A percentile compares a stretch with the other conserved stretches of the same genome.
phyloP scores from a whole-genome alignment of 2,113 vertebrate species.

The Chloroceryle aenea region DNA sequence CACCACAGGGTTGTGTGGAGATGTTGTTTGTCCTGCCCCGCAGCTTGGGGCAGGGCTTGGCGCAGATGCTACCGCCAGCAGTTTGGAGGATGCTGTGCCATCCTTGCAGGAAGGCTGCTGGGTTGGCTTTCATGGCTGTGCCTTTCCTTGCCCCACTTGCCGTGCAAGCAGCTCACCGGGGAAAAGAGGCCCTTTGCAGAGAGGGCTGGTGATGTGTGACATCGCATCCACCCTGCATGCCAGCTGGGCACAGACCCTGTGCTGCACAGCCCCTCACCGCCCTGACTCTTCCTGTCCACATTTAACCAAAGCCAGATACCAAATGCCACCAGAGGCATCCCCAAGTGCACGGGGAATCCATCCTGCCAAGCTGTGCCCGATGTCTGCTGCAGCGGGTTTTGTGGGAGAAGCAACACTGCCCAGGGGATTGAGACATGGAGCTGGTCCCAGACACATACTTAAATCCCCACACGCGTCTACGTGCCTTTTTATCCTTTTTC shows the following conservation, averaged over 20 bases:
- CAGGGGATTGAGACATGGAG: background rate
- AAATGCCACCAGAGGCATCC: background rate
- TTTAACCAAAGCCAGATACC: background rate
- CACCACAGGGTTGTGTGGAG: rapidly evolving
- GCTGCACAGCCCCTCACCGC: rapidly evolving
- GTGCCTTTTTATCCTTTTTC: background rate
- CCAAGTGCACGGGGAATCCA: background rate
- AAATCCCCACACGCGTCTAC: rapidly evolving
- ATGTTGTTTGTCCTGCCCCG: background rate
- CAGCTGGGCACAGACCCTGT: background rate
- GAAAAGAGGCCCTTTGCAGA: background rate
- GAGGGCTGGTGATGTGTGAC: background rate
- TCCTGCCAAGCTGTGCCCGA: rapidly evolving
- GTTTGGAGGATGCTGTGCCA: background rate
- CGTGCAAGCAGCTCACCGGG: rapidly evolving
- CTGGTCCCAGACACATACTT: background rate
- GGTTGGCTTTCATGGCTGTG: background rate
- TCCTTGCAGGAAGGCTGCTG: background rate
- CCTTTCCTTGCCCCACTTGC: background rate
- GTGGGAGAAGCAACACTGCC: background rate
- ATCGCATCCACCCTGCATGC: rapidly evolving
- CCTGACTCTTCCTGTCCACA: rapidly evolving
- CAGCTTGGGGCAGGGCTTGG: rapidly evolving
- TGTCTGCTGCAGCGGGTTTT: background rate
- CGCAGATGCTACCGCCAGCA: background rate